These are phyloP conservation scores for Coremacera marginata DNA, from an alignment of 2,888 invertebrate species.

Conservation along the genomic window DNA sequence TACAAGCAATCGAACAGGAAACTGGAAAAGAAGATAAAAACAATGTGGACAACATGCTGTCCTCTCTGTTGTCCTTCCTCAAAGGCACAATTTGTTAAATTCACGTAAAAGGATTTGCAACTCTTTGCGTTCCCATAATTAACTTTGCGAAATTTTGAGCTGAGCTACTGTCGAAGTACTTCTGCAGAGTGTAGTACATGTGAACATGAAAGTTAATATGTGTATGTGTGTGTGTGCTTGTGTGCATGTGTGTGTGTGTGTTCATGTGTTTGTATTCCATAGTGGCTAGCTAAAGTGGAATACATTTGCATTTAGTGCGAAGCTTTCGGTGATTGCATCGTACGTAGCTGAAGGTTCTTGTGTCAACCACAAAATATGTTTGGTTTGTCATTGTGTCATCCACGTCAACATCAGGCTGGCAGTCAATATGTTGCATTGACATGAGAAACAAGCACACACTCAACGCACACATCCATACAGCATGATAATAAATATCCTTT, in stretches of 20 bases:
- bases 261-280: neutral
- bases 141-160: neutral
- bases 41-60: neutral
- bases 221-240: neutral
- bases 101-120: slow-evolving; percentile 16
- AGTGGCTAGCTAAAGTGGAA: neutral
- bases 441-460: slow-evolving; percentile 31
- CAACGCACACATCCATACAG: slow-evolving; percentile 26
- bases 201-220: neutral
- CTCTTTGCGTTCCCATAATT: slow-evolving; percentile 7
- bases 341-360: slow-evolving; percentile 48
- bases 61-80: neutral
- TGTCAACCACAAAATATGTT: slow-evolving; percentile 66
- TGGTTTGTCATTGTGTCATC: slow-evolving; percentile 59
- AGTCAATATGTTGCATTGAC: neutral
- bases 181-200: slow-evolving; percentile 14
- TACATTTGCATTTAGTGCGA: slow-evolving; percentile 27
- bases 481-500: slow-evolving; percentile 34
- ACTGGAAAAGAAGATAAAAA: neutral
- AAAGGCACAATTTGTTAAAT: neutral
- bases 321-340: slow-evolving; percentile 30
- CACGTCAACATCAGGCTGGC: neutral
- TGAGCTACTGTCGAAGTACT: neutral
- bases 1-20: slow-evolving; percentile 3
- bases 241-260: neutral